A percentile compares a stretch with the other conserved stretches of the same genome.
Evolutionary conservation across 2,888 invertebrate genomes (phyloP).

Genomic region (Argyresthia goedartella): DNA sequence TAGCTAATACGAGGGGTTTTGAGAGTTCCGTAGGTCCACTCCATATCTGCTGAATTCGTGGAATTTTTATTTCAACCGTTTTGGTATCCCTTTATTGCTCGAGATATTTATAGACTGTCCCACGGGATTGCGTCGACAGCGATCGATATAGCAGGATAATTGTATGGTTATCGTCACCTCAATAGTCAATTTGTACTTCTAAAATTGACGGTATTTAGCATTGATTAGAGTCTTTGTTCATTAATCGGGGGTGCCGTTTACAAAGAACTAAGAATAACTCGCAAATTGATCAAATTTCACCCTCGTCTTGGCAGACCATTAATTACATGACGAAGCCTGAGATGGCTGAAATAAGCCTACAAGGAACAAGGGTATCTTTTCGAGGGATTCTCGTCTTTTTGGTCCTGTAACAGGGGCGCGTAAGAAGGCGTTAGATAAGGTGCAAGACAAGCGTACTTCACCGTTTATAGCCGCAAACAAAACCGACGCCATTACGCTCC

Average conservation of each 20-base stretch:
- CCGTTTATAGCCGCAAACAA: conserved; percentile 60
- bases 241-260: neutral
- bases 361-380: neutral
- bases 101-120: conserved; percentile 44
- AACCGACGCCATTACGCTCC: conserved; percentile 49
- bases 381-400: neutral
- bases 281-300: conserved; percentile 64
- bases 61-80: conserved; percentile 53
- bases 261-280: conserved; percentile 32
- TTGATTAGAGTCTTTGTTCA: conserved; percentile 4
- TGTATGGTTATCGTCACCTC: neutral
- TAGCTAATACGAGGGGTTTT: conserved; percentile 56
- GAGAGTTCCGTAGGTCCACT: conserved; percentile 26
- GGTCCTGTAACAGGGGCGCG: neutral
- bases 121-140: conserved; percentile 20
- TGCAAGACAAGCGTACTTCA: neutral
- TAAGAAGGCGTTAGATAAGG: neutral
- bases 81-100: conserved; percentile 52
- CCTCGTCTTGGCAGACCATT: conserved; percentile 52
- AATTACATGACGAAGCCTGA: conserved; percentile 54
- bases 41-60: conserved; percentile 63
- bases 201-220: neutral
- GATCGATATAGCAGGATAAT: no score
- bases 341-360: conserved; percentile 7
- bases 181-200: neutral